Percentiles rank a stretch among this genome's conserved stretches.
phyloP scores from a whole-genome alignment of 2,113 vertebrate genomes.

The Geococcyx californianus region DNA sequence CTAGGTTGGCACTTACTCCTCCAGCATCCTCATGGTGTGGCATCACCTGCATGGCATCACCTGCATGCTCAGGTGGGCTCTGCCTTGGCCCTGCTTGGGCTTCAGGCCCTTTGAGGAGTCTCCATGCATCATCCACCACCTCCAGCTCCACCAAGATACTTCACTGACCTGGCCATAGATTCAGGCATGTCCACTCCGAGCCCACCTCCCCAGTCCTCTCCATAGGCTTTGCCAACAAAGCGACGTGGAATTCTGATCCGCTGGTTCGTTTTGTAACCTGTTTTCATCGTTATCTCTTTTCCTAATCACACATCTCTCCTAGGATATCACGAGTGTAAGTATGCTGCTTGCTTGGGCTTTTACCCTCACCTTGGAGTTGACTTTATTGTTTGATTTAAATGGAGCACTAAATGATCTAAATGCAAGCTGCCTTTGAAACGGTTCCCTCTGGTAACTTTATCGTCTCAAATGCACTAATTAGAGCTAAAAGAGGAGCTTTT shows the following conservation, averaged over 20 bases:
- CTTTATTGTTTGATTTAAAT: slow-evolving; percentile 37
- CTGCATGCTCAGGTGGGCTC: neutral
- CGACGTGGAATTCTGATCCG: neutral
- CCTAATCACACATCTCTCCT: slow-evolving; percentile 51
- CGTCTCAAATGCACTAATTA: slow-evolving; percentile 54
- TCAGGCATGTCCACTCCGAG: neutral
- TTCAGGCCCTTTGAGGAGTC: neutral
- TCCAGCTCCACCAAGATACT: neutral
- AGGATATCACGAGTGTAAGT: slow-evolving; percentile 79
- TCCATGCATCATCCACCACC: neutral
- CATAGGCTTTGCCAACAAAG: neutral
- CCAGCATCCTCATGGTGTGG: neutral
- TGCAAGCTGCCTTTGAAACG: slow-evolving; percentile 12
- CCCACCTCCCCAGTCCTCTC: neutral
- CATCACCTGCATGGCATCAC: neutral
- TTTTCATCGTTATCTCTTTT: slow-evolving; percentile 60
- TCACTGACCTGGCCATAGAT: accelerated
- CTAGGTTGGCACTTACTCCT: neutral
- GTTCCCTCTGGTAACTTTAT: slow-evolving; percentile 30
- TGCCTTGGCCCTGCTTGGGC: accelerated
- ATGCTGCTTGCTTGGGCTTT: slow-evolving; percentile 57
- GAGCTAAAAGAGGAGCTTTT: slow-evolving; percentile 63
- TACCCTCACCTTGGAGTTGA: slow-evolving; percentile 47
- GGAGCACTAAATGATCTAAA: slow-evolving; percentile 2
- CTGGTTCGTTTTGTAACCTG: slow-evolving; percentile 29